These are phyloP conservation scores for Ascidia mentula DNA, from an alignment of 23 tunicate genomes.

Conservation along the genomic window DNA sequence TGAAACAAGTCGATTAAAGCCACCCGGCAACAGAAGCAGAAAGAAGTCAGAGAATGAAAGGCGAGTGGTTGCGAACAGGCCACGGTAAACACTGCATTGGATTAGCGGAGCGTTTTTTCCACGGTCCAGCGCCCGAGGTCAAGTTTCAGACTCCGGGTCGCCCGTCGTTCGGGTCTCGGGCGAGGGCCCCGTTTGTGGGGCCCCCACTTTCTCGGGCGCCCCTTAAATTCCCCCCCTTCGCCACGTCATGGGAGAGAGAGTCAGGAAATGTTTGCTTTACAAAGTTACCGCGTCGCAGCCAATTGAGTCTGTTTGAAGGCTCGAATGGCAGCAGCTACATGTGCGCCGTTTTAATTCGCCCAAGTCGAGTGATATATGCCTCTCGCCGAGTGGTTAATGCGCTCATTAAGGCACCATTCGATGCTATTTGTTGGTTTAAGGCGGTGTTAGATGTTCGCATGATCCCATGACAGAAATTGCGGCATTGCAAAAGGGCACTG, in stretches of 20 bases:
- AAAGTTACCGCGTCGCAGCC: slow-evolving; percentile 12
- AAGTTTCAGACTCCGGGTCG: slow-evolving; percentile 8
- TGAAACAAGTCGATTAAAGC: neutral
- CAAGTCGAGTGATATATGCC: neutral
- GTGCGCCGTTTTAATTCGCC: neutral
- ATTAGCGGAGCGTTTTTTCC: neutral
- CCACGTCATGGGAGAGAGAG: neutral
- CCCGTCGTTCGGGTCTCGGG: neutral
- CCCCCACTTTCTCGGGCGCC: neutral
- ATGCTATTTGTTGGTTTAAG: neutral
- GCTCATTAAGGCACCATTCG: neutral
- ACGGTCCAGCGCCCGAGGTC: neutral
- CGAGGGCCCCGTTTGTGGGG: neutral
- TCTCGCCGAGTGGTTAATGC: slow-evolving; percentile 3
- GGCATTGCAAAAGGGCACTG: too few species aligned
- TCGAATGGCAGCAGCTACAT: neutral
- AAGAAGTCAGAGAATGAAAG: too few species aligned
- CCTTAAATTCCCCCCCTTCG: too few species aligned
- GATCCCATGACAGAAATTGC: too few species aligned
- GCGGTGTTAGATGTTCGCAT: too few species aligned
- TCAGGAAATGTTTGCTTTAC: neutral
- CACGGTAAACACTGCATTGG: neutral
- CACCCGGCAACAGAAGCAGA: neutral
- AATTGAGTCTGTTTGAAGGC: slow-evolving; percentile 10
- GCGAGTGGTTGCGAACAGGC: neutral